Evolutionary conservation across 2,797 vertebrate genomes (phyloP), one percentile per base, ranked within the genome.

Genomic region (Paratrypauchen microcephalus): DNA sequence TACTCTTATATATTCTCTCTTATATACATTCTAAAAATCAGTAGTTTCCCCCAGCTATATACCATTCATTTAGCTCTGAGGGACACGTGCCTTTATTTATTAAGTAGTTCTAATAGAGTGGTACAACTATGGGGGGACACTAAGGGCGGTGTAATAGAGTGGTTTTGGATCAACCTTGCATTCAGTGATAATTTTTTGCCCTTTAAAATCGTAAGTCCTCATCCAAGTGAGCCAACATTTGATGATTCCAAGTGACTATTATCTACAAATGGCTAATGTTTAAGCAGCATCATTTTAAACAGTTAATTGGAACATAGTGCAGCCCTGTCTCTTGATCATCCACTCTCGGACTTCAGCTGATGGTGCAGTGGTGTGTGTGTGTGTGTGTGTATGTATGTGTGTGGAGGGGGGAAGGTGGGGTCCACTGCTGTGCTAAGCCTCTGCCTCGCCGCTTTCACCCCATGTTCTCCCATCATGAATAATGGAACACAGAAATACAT

Each of bases 401-500:
- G 39, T 41, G 30, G 5, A 41, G 5, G 83, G 84, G 83, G 87
- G 83, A n/a, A n/a, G 89, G 83, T 82, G 83, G 87, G 84, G 89
- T 87, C 80, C 86, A 87, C 90, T 85, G 88, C 90, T 90, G 87
- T 73, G 89, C 83, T 93, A 92, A 92, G 90, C 92, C 84, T 86
- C 87, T 81, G 77, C 80, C 88, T 91, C 83, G 2, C 83, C 75
- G 79, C 82, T 82, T 82, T 77, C 82, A 82, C 86, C 81, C 86
- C 78, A 88, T 83, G 87, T 90, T 89, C 85, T 87, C 84, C 57
- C 83, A 84, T 93, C 90, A 94, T 94, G 93, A 94, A 95, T 94
- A 94, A 94, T 94, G 92, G 89, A 94, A 86, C 76, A 89, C 90
- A 87, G 85, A 93, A 93, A 94, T 93, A 94, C 91, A 94, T 94